These are phyloP conservation scores for Varanus salvator DNA, from an alignment of 2,113 vertebrate species.

Conservation along the genomic window DNA sequence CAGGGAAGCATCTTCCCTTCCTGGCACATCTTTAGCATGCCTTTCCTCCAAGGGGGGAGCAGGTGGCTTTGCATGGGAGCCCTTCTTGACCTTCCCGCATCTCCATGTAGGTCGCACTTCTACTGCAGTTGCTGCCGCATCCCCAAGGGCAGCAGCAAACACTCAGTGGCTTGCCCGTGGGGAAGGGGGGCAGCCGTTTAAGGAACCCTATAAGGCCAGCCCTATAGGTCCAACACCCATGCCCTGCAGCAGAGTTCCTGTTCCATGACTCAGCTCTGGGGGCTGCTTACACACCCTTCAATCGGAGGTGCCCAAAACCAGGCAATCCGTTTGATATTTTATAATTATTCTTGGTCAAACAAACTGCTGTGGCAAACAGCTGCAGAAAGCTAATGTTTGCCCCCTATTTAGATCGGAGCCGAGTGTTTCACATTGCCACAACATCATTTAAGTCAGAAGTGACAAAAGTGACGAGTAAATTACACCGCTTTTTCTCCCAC, in stretches of 20 bases:
- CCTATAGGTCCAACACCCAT: no score
- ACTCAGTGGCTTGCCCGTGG: no score
- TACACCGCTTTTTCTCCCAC: conserved; percentile 30
- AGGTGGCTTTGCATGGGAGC: no score
- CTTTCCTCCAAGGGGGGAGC: no score
- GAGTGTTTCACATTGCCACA: conserved; percentile 28
- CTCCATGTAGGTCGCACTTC: not conserved
- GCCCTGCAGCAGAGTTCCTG: not conserved
- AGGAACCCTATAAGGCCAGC: no score
- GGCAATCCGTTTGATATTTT: conserved; percentile 29
- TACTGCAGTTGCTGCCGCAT: not conserved
- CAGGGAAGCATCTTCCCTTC: not conserved
- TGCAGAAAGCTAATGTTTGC: conserved; percentile 33
- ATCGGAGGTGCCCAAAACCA: not conserved
- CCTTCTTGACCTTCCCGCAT: no score
- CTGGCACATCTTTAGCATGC: no score
- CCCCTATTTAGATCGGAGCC: conserved; percentile 21
- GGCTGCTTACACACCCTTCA: not conserved
- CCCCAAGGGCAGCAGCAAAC: not conserved
- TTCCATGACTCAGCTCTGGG: not conserved
- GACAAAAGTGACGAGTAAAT: not conserved
- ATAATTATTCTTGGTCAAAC: conserved; percentile 32
- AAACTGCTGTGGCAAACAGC: conserved; percentile 26
- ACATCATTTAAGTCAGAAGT: conserved; percentile 27
- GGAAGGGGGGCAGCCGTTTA: no score